Percentiles rank a stretch among this genome's conserved stretches.
phyloP scores from a whole-genome alignment of 64 coral and sea anemone genomes.

The Pachyseris speciosa region DNA sequence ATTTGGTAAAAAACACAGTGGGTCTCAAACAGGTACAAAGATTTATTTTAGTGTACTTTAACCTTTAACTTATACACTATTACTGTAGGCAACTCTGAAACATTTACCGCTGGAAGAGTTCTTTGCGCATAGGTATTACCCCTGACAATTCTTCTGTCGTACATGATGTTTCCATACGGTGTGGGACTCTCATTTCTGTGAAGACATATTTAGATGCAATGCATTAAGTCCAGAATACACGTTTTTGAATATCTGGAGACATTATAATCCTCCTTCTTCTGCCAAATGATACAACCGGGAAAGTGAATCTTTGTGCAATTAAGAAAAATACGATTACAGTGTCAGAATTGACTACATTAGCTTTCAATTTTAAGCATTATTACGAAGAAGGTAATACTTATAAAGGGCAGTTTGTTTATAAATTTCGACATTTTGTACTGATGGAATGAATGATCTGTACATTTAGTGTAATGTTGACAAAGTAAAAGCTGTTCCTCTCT shows the following conservation, averaged over 20 bases:
- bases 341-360: no score
- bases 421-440: neutral
- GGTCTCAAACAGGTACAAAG: no score
- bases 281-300: no score
- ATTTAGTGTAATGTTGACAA: neutral
- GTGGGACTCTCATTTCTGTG: conserved; percentile 91
- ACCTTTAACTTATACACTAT: neutral
- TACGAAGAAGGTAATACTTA: no score
- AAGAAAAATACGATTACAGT: no score
- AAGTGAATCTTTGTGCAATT: no score
- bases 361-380: no score
- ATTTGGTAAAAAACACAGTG: no score
- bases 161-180: conserved; percentile 99
- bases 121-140: conserved; percentile 98
- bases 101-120: conserved; percentile 97
- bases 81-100: neutral
- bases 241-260: no score
- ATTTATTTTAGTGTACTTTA: no score
- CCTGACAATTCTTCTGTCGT: conserved; percentile 97
- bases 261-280: no score
- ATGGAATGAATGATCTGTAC: neutral
- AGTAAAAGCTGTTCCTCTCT: neutral
- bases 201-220: neutral
- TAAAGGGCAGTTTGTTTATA: neutral
- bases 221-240: neutral